A percentile compares a stretch with the other conserved stretches of the same genome.
phyloP scores from a whole-genome alignment of 2,113 vertebrate genomes.

The Peromyscus leucopus region DNA sequence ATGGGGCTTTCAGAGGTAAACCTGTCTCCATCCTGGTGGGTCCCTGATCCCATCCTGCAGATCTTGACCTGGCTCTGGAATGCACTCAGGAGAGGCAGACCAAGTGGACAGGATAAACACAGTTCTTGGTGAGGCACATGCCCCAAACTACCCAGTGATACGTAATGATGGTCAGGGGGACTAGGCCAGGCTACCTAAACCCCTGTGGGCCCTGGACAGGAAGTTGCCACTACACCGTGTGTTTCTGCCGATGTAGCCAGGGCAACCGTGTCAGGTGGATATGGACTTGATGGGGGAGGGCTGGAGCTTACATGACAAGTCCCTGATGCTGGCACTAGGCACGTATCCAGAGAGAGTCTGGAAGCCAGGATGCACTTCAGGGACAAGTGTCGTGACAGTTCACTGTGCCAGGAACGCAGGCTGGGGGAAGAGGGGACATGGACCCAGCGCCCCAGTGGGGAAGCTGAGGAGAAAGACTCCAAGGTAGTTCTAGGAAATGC shows the following conservation, averaged over 20 bases:
- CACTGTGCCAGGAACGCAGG: neutral
- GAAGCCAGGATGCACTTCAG: neutral
- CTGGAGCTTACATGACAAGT: neutral
- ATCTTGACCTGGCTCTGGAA: neutral
- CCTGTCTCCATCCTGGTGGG: neutral
- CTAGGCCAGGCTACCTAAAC: neutral
- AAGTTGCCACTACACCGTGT: neutral
- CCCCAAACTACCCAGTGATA: neutral
- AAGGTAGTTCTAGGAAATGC: neutral
- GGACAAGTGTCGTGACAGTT: neutral
- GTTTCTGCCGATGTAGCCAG: too few relatives aligned
- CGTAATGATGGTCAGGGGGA: neutral
- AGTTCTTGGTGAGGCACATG: neutral
- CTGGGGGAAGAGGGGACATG: too few relatives aligned
- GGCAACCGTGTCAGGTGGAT: neutral
- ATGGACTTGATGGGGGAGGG: neutral
- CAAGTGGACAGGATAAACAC: rapidly evolving
- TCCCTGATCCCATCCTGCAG: neutral
- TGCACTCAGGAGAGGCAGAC: neutral
- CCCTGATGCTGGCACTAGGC: neutral
- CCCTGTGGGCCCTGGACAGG: neutral
- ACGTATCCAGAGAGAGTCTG: neutral
- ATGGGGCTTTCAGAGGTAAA: neutral
- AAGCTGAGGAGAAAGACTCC: neutral
- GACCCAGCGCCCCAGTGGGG: neutral